Evolutionary conservation across 2,113 vertebrate species (phyloP).

Genomic region (Panthera uncia): DNA sequence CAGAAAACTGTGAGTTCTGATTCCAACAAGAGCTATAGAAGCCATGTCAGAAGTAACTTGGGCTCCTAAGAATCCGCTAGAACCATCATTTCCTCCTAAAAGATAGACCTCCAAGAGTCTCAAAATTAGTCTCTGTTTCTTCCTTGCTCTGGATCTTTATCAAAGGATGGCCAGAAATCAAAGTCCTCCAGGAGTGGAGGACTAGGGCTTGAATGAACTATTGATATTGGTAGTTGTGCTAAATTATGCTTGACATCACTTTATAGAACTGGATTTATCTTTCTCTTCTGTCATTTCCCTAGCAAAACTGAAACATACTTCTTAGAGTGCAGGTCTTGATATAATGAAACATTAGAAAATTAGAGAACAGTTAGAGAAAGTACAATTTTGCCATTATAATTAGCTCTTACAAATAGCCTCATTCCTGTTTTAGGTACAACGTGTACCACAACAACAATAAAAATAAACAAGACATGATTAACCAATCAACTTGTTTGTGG

Average conservation of each 20-base stretch:
- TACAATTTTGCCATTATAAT: constrained; percentile 63
- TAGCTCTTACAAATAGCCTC: constrained; percentile 75
- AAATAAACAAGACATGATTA: constrained; percentile 69
- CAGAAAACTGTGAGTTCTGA: constrained; percentile 31
- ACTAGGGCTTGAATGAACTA: not conserved
- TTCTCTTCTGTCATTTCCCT: constrained; percentile 51
- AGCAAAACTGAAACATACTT: constrained; percentile 44
- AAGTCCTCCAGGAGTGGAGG: not conserved
- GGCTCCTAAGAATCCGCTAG: not conserved
- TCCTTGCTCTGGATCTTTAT: constrained; percentile 1
- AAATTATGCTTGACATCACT: constrained; percentile 6
- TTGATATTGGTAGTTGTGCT: constrained; percentile 10
- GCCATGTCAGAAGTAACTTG: not conserved
- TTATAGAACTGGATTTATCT: constrained; percentile 36
- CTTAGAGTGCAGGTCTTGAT: constrained; percentile 26
- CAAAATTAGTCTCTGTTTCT: not conserved
- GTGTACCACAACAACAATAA: constrained; percentile 48
- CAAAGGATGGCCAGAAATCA: not conserved
- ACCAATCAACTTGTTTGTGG: constrained; percentile 55
- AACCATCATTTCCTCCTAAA: not conserved
- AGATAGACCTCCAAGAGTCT: not conserved
- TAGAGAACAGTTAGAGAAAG: constrained; percentile 72
- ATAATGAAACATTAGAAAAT: constrained; percentile 69
- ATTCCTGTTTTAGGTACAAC: constrained; percentile 60
- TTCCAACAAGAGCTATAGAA: not conserved